phyloP scores from a whole-genome alignment of 2,113 vertebrate species.

The Pavo muticus region DNA sequence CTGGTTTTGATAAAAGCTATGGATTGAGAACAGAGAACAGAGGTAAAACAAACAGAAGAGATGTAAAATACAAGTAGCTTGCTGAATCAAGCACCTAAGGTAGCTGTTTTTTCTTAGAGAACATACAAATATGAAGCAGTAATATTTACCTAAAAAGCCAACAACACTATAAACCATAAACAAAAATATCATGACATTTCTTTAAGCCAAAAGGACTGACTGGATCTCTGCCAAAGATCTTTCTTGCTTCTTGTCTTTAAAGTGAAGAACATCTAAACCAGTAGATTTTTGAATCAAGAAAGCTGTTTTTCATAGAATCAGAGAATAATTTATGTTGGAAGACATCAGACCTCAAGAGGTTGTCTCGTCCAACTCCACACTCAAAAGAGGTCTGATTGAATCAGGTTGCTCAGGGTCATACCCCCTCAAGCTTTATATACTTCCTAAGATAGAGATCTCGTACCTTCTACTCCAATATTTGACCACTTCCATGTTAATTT shows the following conservation, averaged over 20 bases:
- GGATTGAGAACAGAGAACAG: not conserved
- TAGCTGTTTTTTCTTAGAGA: not conserved
- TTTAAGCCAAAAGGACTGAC: not conserved
- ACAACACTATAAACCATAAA: not conserved
- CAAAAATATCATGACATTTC: not conserved
- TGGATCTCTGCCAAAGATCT: not conserved
- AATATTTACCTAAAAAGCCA: not conserved
- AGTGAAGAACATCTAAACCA: not conserved
- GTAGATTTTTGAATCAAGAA: not conserved
- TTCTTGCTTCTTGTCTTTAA: not conserved
- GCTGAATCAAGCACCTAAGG: not conserved
- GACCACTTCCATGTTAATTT: not conserved
- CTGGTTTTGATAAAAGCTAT: not conserved
- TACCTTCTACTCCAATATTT: not conserved
- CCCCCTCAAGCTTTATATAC: not conserved
- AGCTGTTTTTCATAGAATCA: not conserved
- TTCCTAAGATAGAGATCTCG: not conserved
- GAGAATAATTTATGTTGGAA: not conserved
- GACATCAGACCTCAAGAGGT: not conserved
- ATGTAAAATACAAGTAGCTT: not conserved
- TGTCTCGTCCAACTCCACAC: not conserved
- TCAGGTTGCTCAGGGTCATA: not conserved
- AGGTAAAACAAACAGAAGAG: not conserved
- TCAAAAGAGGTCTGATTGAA: not conserved
- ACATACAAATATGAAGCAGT: not conserved